Evolutionary conservation across 1,140 invertebrate species (phyloP).

Genomic region (Cydia pomonella): DNA sequence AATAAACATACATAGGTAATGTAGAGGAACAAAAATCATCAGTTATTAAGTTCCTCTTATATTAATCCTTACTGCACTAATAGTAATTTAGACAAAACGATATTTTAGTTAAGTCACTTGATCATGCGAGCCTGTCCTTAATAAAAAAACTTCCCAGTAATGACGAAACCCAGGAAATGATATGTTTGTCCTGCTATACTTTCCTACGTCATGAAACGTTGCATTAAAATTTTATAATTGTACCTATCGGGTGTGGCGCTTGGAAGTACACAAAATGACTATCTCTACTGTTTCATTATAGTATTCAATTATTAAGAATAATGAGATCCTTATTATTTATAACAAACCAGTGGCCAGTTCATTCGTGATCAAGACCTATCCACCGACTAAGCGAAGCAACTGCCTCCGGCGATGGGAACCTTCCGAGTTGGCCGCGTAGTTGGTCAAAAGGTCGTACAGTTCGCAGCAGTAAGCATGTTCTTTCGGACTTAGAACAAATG

Average conservation of each 20-base stretch:
- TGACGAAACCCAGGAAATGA: conserved; percentile 2
- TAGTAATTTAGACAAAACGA: conserved; percentile 14
- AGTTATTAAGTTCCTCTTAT: background rate
- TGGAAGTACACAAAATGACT: conserved; percentile 33
- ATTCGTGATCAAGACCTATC: background rate
- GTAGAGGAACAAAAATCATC: conserved; percentile 1
- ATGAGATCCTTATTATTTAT: conserved; percentile 61
- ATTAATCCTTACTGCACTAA: background rate
- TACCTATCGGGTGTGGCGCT: conserved; percentile 21
- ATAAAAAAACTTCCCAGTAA: conserved; percentile 9
- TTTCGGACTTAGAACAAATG: background rate
- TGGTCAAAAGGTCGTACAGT: background rate
- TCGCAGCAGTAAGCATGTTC: background rate
- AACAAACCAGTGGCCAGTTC: conserved; percentile 44
- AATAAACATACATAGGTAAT: conserved; percentile 13
- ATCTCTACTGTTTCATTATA: conserved; percentile 38
- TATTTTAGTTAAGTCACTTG: conserved; percentile 26
- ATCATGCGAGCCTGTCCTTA: conserved; percentile 2
- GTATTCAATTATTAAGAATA: conserved; percentile 51
- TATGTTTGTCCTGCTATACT: background rate
- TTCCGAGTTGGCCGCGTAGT: background rate
- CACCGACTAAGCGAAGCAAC: background rate
- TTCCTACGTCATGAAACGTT: conserved; percentile 1
- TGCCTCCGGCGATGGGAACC: background rate
- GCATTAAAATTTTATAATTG: background rate